These are phyloP conservation scores for Synanceia verrucosa DNA, from an alignment of 2,797 vertebrate species.

Conservation along the genomic window DNA sequence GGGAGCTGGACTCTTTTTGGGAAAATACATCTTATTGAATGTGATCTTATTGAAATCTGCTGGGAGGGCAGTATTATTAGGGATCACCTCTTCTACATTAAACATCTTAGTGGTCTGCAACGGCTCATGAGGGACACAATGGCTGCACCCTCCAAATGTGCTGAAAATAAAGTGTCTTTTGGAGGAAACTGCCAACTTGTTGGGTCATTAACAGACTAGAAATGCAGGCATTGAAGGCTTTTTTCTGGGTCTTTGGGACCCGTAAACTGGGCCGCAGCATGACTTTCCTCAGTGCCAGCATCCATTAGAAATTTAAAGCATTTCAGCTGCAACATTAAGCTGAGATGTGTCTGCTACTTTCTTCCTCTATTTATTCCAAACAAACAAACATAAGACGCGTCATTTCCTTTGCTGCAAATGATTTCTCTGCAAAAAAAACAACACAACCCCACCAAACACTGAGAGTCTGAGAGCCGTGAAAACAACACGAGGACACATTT, in stretches of 20 bases:
- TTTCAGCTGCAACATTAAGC: constrained; percentile 6
- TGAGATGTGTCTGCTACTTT: background rate
- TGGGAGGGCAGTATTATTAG: constrained; percentile 35
- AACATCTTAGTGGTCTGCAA: background rate
- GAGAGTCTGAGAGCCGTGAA: constrained; percentile 11
- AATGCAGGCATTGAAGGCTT: background rate
- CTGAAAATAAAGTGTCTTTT: background rate
- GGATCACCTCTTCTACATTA: background rate
- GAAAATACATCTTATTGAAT: constrained; percentile 32
- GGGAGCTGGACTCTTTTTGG: constrained; percentile 6
- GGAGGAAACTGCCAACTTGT: background rate
- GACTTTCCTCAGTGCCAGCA: background rate
- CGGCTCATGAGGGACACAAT: too few species aligned
- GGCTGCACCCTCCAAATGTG: background rate
- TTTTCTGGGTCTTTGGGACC: background rate
- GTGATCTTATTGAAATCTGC: constrained; percentile 29
- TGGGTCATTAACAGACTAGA: background rate
- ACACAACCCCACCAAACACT: background rate
- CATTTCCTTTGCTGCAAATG: constrained; percentile 11
- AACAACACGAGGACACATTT: background rate
- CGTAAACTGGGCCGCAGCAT: background rate
- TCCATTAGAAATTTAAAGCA: background rate
- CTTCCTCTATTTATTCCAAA: constrained; percentile 1
- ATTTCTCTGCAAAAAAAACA: constrained; percentile 10
- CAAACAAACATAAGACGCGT: constrained; percentile 9